Evolutionary conservation across 2,113 vertebrate species (phyloP).

Genomic region (Regulus satrapa): DNA sequence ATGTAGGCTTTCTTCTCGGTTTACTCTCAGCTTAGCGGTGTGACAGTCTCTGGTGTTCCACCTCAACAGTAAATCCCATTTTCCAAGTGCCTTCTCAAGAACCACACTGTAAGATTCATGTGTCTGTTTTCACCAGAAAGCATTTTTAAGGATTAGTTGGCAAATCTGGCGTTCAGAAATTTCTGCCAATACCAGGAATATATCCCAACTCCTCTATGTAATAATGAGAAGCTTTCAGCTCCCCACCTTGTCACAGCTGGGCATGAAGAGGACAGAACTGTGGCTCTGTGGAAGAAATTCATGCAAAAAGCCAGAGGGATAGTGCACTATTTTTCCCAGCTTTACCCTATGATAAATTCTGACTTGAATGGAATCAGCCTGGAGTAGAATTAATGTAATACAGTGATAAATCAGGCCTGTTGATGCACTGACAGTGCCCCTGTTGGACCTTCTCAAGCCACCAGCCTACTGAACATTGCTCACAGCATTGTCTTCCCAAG

Average conservation of each 20-base stretch:
- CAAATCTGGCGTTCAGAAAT: not conserved
- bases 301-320: not conserved
- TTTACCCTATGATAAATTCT: not conserved
- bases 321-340: not conserved
- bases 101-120: not conserved
- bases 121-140: not conserved
- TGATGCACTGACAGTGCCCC: conserved; percentile 49
- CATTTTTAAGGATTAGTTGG: not conserved
- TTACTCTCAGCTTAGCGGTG: conserved; percentile 31
- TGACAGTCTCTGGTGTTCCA: conserved; percentile 29
- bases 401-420: conserved; percentile 43
- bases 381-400: conserved; percentile 29
- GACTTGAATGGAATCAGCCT: conserved; percentile 21
- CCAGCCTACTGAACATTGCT: conserved; percentile 18
- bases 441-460: conserved; percentile 22
- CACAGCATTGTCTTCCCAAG: conserved; percentile 36
- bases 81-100: conserved; percentile 11
- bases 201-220: not conserved
- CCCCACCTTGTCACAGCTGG: not conserved
- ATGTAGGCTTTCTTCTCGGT: not conserved
- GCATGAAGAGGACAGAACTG: not conserved
- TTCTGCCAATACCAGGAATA: not conserved
- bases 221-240: not conserved
- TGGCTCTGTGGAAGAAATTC: not conserved
- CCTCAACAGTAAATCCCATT: conserved; percentile 5